These are phyloP conservation scores for Buathra laborator DNA, from an alignment of 2,888 invertebrate species.

Conservation along the genomic window DNA sequence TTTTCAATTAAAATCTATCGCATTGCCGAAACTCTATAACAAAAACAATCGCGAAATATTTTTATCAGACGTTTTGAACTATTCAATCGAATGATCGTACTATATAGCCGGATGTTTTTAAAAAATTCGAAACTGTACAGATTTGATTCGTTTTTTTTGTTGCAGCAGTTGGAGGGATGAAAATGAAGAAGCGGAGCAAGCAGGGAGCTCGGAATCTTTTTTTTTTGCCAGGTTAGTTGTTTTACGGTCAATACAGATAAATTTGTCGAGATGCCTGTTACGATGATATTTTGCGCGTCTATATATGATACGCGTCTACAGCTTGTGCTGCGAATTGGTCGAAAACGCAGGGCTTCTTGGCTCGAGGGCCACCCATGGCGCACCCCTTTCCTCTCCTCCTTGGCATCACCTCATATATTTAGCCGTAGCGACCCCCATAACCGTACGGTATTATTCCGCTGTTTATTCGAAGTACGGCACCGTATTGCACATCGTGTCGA, in stretches of 20 bases:
- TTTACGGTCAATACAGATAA: slow-evolving; percentile 80
- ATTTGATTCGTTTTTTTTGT: not conserved
- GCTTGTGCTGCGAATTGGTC: not conserved
- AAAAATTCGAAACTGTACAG: too few species aligned
- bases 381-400: slow-evolving; percentile 58
- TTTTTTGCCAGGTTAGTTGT: slow-evolving; percentile 71
- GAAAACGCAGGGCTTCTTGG: slow-evolving; percentile 63
- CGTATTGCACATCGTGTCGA: slow-evolving; percentile 4
- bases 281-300: slow-evolving; percentile 83
- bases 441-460: slow-evolving; percentile 81
- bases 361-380: slow-evolving; percentile 79
- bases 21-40: too few species aligned
- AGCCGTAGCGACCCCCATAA: slow-evolving; percentile 77
- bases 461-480: slow-evolving; percentile 79
- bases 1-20: too few species aligned
- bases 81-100: too few species aligned
- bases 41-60: too few species aligned
- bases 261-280: slow-evolving; percentile 82
- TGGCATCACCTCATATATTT: slow-evolving; percentile 82
- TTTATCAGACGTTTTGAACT: too few species aligned
- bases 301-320: slow-evolving; percentile 36
- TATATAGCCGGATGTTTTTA: too few species aligned
- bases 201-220: not conserved
- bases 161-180: not conserved
- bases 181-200: slow-evolving; percentile 30